These are phyloP conservation scores for Brachyhypopomus gauderio DNA, from an alignment of 2,113 vertebrate species.

Conservation along the genomic window DNA sequence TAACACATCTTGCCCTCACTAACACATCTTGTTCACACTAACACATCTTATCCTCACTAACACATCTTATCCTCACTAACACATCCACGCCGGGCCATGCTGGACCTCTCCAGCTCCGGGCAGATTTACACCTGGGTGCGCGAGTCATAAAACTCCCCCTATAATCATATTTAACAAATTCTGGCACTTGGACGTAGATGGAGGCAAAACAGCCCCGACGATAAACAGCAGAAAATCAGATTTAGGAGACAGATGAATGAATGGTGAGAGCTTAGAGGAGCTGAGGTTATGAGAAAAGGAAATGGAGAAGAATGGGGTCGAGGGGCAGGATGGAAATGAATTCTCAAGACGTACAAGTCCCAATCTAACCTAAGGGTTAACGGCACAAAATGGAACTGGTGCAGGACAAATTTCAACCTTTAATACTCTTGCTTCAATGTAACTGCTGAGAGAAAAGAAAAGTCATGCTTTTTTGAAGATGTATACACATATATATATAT, in stretches of 20 bases:
- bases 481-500: no score
- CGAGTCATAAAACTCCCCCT: constrained; percentile 36
- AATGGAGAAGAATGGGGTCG: constrained; percentile 9
- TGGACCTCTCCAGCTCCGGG: neutral
- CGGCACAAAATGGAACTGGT: neutral
- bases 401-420: neutral
- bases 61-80: neutral
- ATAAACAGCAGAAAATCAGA: neutral
- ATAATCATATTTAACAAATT: constrained; percentile 44
- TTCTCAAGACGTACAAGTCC: neutral
- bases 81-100: neutral
- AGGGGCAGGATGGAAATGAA: neutral
- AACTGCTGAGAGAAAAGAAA: no score
- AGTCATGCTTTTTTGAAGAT: no score
- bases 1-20: no score
- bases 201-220: constrained; percentile 2
- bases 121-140: constrained; percentile 42
- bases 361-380: neutral
- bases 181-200: constrained; percentile 20
- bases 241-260: neutral
- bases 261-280: neutral
- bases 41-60: no score
- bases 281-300: neutral
- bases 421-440: no score
- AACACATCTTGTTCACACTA: no score